phyloP scores from a whole-genome alignment of 2,797 vertebrate species.

The Phalloptychus januarius region DNA sequence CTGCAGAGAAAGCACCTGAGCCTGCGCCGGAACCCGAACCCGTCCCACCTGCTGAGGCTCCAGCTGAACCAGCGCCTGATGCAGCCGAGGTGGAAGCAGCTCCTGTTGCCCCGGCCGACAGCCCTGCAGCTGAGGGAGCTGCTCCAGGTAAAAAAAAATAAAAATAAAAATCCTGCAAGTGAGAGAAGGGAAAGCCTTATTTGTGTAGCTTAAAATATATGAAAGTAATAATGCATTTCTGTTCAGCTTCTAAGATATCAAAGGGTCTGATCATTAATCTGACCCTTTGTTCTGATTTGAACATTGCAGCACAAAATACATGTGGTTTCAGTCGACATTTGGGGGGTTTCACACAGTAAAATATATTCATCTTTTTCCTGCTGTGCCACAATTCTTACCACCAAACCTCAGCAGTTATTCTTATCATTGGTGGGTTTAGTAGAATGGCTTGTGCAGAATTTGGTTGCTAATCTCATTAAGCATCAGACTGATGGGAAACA shows the following conservation, averaged over 20 bases:
- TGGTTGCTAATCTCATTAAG: constrained; percentile 35
- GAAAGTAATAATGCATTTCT: background rate
- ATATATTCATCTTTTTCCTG: background rate
- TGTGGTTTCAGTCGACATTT: background rate
- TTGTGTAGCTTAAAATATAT: background rate
- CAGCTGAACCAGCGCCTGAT: constrained; percentile 23
- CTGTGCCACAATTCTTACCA: background rate
- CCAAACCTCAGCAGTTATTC: constrained; percentile 6
- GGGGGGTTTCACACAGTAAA: background rate
- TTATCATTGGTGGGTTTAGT: constrained; percentile 7
- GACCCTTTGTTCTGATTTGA: background rate
- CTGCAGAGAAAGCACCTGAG: constrained; percentile 57
- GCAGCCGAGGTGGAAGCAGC: constrained; percentile 42
- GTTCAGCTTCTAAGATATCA: background rate
- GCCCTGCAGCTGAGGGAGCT: constrained; percentile 42
- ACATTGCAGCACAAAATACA: background rate
- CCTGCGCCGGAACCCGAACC: constrained; percentile 36
- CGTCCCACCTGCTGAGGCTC: constrained; percentile 26
- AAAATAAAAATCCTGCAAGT: background rate
- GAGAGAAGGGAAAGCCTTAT: no score
- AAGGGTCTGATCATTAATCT: background rate
- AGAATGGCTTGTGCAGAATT: background rate
- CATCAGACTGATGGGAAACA: constrained; percentile 54
- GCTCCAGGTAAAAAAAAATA: constrained; percentile 46
- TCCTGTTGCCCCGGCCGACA: constrained; percentile 30